These are phyloP conservation scores for Seira sanloemensis DNA, from an alignment of 2,888 invertebrate genomes.

Conservation along the genomic window DNA sequence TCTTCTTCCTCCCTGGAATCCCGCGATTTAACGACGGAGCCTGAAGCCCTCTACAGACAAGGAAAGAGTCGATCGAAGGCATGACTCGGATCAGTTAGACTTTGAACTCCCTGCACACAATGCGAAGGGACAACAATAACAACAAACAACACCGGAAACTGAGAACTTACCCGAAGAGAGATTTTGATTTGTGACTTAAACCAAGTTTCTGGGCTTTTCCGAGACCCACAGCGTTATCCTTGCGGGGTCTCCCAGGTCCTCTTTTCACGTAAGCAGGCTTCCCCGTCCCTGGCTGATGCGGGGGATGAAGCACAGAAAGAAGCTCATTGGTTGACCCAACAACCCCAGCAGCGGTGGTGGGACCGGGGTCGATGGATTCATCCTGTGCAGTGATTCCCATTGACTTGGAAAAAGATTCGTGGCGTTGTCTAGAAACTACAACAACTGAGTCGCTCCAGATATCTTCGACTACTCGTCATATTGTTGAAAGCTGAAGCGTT, in stretches of 20 bases:
- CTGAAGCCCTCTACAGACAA: constrained; percentile 46
- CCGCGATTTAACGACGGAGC: constrained; percentile 68
- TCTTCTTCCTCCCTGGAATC: constrained; percentile 70
- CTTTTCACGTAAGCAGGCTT: constrained; percentile 82
- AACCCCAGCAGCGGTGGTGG: constrained; percentile 51
- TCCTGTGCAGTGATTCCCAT: constrained; percentile 62
- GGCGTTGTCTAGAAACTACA: constrained; percentile 56
- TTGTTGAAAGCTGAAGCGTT: not conserved
- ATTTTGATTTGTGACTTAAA: constrained; percentile 62
- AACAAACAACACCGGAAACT: too few relatives aligned
- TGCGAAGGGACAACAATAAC: too few relatives aligned
- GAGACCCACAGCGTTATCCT: constrained; percentile 79
- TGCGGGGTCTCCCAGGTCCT: constrained; percentile 87
- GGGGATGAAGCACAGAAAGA: constrained; percentile 71
- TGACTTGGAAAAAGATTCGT: constrained; percentile 46
- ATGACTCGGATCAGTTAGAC: too few relatives aligned
- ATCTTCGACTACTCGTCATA: constrained; percentile 48
- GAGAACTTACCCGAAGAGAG: constrained; percentile 56
- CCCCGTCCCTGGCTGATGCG: constrained; percentile 75
- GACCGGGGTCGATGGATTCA: constrained; percentile 65
- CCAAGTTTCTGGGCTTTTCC: constrained; percentile 59
- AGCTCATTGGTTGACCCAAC: constrained; percentile 61
- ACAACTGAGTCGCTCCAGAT: constrained; percentile 33
- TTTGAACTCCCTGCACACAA: too few relatives aligned
- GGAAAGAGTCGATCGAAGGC: not conserved